Base-by-base conservation (phyloP, 2,113 vertebrate species). In the Ictidomys tridecemlineatus region DNA sequence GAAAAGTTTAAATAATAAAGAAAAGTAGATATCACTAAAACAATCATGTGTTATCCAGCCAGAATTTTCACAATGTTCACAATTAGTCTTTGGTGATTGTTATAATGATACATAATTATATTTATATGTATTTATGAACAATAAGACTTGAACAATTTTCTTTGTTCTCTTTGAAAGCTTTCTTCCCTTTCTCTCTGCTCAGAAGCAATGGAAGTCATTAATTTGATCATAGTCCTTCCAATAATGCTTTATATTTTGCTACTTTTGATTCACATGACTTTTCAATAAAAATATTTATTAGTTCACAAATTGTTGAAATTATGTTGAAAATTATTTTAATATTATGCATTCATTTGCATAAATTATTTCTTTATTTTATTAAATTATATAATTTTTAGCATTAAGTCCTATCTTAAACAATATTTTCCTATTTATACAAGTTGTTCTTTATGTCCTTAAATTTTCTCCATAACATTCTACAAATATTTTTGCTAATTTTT, bases 1-100 rank as follows among this genome's bases (percentile, higher is more conserved):
- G 48, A 72, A 88, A 91, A 70, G 2, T 77, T 85, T 85, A 51
- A 90, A 94, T 28, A 85, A 56, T 70, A 79, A 37, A 94, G 72
- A 93, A 84, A 93, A 87, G 1, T 76, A 67, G 4, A 42, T 32
- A 39, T 32, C 22, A 70, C 26, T 91, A 56, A 88, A 91, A 56
- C 7, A 90, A 0, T 79, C 45, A 39, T 24, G 13, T 87, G 51
- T 70, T 91, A 53, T 96, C 9, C 61, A 88, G 65, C 6, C 56
- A 93, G 70, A 61, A 84, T 74, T 65, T 76, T 94, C 51, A 79
- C 24, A 92, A 26, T 42, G 20, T 22, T 91, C 42, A 94, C n/a
- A 37, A 37, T 85, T 85, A 56, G n/a, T 32, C 77, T 24, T 96
- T 67, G 74, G 18, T 28, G 22, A 53, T 24, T 80, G 2, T 85